Conservation (phyloP, 1,140 invertebrate species). For the Pogonomyrmex barbatus region DNA sequence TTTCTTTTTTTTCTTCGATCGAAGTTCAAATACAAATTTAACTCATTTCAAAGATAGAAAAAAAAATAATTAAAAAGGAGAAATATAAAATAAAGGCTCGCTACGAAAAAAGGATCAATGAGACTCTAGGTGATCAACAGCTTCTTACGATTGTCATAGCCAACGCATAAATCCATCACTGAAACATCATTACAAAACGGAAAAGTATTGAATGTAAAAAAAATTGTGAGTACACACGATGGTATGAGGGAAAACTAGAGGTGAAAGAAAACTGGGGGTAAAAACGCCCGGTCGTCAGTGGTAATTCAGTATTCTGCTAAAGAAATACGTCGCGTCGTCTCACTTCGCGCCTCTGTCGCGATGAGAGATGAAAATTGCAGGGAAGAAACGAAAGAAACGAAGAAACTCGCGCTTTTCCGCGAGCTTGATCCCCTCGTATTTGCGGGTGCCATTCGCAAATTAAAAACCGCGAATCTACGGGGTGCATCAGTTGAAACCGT, state of each 20-base stretch:
- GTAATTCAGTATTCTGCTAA: conserved; percentile 16
- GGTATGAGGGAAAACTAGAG: neutral
- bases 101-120: neutral
- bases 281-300: neutral
- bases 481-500: neutral
- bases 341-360: neutral
- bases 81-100: neutral
- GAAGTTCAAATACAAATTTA: conserved; percentile 3
- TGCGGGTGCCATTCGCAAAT: conserved; percentile 31
- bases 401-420: neutral
- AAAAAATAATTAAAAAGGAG: neutral
- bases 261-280: too few species aligned
- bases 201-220: conserved; percentile 22
- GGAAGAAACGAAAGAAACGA: neutral
- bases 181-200: neutral
- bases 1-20: neutral
- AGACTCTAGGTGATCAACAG: neutral
- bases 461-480: conserved; percentile 23
- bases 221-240: neutral
- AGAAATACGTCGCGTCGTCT: conserved; percentile 25
- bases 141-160: neutral
- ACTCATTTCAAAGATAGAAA: neutral
- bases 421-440: neutral
- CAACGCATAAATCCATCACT: conserved; percentile 2
- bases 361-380: conserved; percentile 21